Evolutionary conservation across 2,888 invertebrate species (phyloP).

Genomic region (Lycia hirtaria): DNA sequence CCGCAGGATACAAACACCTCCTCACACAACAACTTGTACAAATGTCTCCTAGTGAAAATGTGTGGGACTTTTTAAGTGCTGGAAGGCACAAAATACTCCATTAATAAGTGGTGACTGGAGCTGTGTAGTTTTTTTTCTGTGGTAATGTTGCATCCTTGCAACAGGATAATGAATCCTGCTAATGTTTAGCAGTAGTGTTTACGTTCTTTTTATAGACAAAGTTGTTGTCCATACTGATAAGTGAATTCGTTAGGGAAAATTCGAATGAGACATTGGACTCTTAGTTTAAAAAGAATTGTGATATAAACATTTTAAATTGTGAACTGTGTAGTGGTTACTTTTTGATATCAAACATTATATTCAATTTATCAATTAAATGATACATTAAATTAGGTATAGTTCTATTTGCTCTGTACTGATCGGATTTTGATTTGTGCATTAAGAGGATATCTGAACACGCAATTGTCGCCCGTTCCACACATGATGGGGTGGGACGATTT

Average conservation of each 20-base stretch:
- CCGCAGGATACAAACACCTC: too few species aligned
- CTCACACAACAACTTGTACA: too few species aligned
- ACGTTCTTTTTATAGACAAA: constrained; percentile 23
- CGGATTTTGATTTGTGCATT: neutral
- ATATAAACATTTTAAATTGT: constrained; percentile 22
- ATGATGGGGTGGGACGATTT: too few species aligned
- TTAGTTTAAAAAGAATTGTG: constrained; percentile 27
- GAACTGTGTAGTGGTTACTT: constrained; percentile 7
- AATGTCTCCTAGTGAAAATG: too few species aligned
- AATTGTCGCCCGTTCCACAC: too few species aligned
- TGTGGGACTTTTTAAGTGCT: neutral
- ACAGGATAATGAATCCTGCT: constrained; percentile 30
- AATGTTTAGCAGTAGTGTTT: constrained; percentile 36
- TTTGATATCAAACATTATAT: constrained; percentile 6
- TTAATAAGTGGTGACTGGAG: constrained; percentile 28
- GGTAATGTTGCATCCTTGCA: constrained; percentile 13
- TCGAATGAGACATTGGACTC: constrained; percentile 16
- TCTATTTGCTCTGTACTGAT: neutral
- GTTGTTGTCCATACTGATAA: constrained; percentile 27
- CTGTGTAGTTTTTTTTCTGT: neutral
- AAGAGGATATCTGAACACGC: too few species aligned
- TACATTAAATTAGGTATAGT: constrained; percentile 2
- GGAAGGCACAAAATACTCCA: constrained; percentile 22
- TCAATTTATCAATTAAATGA: neutral
- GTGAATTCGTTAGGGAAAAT: constrained; percentile 27